Evolutionary conservation across 2,797 vertebrate genomes (phyloP), one percentile per base, ranked within the genome.

Genomic region (Sphenodon punctatus): DNA sequence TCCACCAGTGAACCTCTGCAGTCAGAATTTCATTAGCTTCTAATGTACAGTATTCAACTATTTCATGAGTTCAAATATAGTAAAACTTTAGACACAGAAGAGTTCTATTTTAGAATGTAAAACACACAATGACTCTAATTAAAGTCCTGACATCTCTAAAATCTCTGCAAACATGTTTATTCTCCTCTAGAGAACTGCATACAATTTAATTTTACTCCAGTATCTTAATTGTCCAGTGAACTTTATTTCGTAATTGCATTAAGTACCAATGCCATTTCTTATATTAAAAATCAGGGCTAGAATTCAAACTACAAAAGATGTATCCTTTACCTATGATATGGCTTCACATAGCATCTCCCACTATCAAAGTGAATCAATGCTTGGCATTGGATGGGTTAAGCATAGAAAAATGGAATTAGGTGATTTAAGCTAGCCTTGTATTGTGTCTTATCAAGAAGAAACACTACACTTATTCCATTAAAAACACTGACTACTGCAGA

Each of bases 141-240:
- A 55, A 48, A 85, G 10, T 46, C 42, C 64, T 36, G 64, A 22
- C 67, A 77, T 84, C 70, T 68, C 66, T 41, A 92, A 89, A 53
- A 49, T 53, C 7, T 45, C 82, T 71, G 64, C 7, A 1, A 53
- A 34, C 2, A 46, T 32, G 70, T 16, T 10, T 69, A 58, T 89
- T 46, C 74, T 78, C 72, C 75, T 82, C 39, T 27, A 43, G 1
- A 68, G 78, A 59, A 32, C 22, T 66, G 76, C 78, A 64, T 20
- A 90, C 88, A 89, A 90, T 69, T 78, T 45, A 74, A 90, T 68
- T 72, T 82, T 87, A 70, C 82, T 80, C 82, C 34, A 5, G 7
- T 42, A 74, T 69, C 86, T 78, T 80, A 69, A 1, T 67, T 67
- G 72, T 82, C 80, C 64, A 75, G 85, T 39, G n/a, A 66, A 51